These are phyloP conservation scores for Micromys minutus DNA, from an alignment of 2,113 vertebrate genomes.

Conservation along the genomic window DNA sequence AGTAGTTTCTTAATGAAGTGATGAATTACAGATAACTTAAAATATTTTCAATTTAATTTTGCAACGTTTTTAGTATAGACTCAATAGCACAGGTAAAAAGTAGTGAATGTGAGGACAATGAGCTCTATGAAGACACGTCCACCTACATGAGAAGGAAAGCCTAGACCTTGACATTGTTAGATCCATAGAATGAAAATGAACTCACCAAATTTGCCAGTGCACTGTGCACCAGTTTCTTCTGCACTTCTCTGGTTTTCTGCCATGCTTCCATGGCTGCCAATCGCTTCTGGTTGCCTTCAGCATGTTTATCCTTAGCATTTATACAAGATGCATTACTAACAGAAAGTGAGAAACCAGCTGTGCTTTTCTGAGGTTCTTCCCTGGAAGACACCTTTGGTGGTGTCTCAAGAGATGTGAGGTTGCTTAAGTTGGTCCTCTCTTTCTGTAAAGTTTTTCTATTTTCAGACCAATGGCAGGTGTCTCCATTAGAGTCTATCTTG, in stretches of 20 bases:
- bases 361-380: not conserved
- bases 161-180: not conserved
- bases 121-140: not conserved
- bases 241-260: constrained; percentile 87
- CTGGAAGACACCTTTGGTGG: not conserved
- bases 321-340: not conserved
- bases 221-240: constrained; percentile 92
- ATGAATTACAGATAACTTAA: not conserved
- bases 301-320: constrained; percentile 80
- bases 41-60: constrained; percentile 12
- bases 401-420: not conserved
- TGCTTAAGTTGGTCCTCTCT: not conserved
- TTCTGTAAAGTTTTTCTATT: not conserved
- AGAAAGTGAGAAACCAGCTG: not conserved
- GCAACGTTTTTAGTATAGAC: not conserved
- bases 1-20: constrained; percentile 21
- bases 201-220: constrained; percentile 93
- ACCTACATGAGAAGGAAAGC: not conserved
- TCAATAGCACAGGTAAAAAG: not conserved
- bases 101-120: not conserved
- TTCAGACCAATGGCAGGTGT: not conserved
- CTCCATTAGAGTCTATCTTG: not conserved
- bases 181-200: not conserved
- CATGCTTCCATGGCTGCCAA: constrained; percentile 92
- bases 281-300: constrained; percentile 91